Percentiles rank a stretch among this genome's conserved stretches.
Evolutionary conservation across 2,888 invertebrate genomes (phyloP).

Genomic region (Andrena haemorrhoa): DNA sequence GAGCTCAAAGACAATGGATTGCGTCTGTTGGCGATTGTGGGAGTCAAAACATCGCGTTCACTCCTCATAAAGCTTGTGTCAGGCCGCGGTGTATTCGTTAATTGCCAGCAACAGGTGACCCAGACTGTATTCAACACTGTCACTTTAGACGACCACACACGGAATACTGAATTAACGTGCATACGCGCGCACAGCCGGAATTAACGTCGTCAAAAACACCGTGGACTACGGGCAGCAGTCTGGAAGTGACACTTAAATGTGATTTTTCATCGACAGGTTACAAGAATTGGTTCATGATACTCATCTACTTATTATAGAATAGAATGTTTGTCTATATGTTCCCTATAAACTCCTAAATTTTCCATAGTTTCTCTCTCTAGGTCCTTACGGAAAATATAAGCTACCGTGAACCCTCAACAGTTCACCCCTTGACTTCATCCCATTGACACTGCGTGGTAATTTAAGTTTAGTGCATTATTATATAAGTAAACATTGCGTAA

Average conservation of each 20-base stretch:
- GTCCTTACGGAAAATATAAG: too few species aligned
- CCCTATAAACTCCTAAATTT: too few species aligned
- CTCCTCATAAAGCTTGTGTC: constrained; percentile 63
- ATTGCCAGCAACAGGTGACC: constrained; percentile 80
- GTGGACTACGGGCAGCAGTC: constrained; percentile 40
- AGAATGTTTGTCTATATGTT: too few species aligned
- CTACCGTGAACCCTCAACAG: too few species aligned
- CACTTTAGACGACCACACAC: constrained; percentile 62
- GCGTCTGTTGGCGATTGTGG: constrained; percentile 15
- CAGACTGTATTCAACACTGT: constrained; percentile 60
- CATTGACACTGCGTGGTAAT: too few species aligned
- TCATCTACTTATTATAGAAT: neutral
- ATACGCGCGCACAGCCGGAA: constrained; percentile 16
- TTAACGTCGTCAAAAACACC: constrained; percentile 63
- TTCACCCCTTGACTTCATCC: too few species aligned
- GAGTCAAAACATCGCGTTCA: constrained; percentile 54
- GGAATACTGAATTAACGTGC: constrained; percentile 60
- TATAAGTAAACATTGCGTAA: too few species aligned
- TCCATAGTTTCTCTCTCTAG: too few species aligned
- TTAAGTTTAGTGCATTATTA: too few species aligned
- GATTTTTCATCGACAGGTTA: constrained; percentile 19
- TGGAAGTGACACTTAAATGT: neutral
- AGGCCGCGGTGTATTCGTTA: constrained; percentile 71
- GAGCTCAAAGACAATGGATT: constrained; percentile 4
- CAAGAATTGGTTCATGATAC: neutral